Percentiles rank a stretch among this genome's conserved stretches.
Evolutionary conservation across 2,797 vertebrate species (phyloP).

Genomic region (Pelodytes ibericus): DNA sequence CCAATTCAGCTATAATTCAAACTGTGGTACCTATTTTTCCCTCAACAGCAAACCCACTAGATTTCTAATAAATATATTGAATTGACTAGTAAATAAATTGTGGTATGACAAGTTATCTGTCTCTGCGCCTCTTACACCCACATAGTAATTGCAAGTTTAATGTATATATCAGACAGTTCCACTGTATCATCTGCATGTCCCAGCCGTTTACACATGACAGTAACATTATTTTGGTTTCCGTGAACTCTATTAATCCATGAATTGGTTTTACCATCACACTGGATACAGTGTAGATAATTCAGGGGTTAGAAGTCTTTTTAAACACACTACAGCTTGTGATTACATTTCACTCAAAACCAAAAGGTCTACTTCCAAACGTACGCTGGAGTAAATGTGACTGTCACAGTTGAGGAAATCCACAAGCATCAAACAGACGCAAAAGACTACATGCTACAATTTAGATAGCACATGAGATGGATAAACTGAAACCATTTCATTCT

Average conservation of each 20-base stretch:
- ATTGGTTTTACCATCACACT: conserved; percentile 12
- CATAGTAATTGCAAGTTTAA: background rate
- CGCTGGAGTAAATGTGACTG: conserved; percentile 27
- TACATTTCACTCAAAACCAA: conserved; percentile 28
- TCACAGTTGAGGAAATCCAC: conserved; percentile 8
- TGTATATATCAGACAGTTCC: background rate
- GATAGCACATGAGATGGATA: too few species aligned
- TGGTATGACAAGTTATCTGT: too few species aligned
- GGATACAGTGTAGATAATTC: conserved; percentile 30
- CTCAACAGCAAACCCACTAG: too few species aligned
- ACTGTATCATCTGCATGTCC: background rate
- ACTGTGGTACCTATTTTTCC: too few species aligned
- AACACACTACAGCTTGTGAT: conserved; percentile 18
- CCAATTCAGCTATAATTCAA: too few species aligned
- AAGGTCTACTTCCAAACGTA: conserved; percentile 3
- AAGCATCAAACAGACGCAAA: conserved; percentile 22
- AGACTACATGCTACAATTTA: too few species aligned
- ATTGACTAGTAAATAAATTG: too few species aligned
- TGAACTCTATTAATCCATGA: conserved; percentile 24
- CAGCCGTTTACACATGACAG: conserved; percentile 13
- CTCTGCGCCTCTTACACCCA: background rate
- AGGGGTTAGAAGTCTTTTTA: conserved; percentile 21
- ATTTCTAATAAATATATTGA: too few species aligned
- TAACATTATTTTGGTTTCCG: conserved; percentile 23
- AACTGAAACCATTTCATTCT: too few species aligned